These are phyloP conservation scores for Podarcis muralis DNA, from an alignment of 2,113 vertebrate genomes.

Conservation along the genomic window DNA sequence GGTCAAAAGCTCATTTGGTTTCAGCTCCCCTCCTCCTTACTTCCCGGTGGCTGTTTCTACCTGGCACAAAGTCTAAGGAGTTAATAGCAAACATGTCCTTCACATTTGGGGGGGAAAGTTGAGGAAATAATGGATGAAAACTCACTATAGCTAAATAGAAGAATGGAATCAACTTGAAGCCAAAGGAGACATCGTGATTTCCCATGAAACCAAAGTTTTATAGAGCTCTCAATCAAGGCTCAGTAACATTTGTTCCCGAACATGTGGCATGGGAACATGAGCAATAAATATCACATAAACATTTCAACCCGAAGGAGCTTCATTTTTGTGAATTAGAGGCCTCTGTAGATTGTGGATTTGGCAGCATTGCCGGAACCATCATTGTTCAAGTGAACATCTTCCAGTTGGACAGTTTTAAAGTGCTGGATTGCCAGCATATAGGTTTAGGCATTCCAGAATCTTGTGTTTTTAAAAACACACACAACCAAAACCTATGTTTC, in stretches of 20 bases:
- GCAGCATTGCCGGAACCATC: neutral
- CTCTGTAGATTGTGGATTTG: conserved; percentile 11
- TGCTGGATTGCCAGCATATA: neutral
- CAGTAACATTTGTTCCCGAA: neutral
- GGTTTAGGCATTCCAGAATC: conserved; percentile 6
- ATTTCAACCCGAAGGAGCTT: neutral
- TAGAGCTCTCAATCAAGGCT: conserved; percentile 13
- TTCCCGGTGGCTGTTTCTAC: neutral
- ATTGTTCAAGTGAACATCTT: conserved; percentile 23
- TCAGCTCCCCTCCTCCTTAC: neutral
- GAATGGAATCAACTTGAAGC: neutral
- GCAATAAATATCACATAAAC: conserved; percentile 23
- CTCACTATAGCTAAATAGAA: conserved; percentile 13
- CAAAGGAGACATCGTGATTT: neutral
- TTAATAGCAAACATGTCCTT: conserved; percentile 7
- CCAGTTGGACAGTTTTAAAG: conserved; percentile 2
- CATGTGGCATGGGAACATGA: neutral
- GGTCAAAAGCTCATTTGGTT: neutral
- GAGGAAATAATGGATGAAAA: neutral
- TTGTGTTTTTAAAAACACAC: neutral
- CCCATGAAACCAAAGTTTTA: conserved; percentile 2
- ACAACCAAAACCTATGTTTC: neutral
- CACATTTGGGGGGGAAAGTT: neutral
- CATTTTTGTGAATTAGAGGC: conserved; percentile 28
- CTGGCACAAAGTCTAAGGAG: neutral